A percentile compares a stretch with the other conserved stretches of the same genome.
Evolutionary conservation across 2,113 vertebrate genomes (phyloP).

Genomic region (Tragelaphus imberbis): DNA sequence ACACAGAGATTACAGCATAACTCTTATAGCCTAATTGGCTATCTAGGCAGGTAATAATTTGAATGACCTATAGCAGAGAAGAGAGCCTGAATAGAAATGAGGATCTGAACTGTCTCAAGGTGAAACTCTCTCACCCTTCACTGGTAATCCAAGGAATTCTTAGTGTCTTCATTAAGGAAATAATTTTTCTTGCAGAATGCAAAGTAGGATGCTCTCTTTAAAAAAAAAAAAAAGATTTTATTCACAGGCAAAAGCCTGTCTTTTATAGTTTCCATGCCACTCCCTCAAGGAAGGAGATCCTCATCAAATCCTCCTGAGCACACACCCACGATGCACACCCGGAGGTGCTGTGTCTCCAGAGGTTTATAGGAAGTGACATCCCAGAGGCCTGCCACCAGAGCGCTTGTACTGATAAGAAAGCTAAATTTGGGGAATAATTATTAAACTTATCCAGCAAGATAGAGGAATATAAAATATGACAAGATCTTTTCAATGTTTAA

Average conservation of each 20-base stretch:
- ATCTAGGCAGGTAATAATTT: conserved; percentile 6
- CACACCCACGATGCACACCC: background rate
- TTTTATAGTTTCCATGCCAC: background rate
- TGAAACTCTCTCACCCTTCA: background rate
- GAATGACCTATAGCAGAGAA: background rate
- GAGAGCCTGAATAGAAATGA: conserved; percentile 31
- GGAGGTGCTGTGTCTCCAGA: background rate
- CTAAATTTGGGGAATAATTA: background rate
- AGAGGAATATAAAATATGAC: background rate
- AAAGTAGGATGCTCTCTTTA: background rate
- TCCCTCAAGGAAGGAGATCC: background rate
- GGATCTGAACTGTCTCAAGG: background rate
- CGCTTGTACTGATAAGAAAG: background rate
- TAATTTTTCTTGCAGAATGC: background rate
- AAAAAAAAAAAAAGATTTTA: background rate
- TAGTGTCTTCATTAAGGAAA: conserved; percentile 16
- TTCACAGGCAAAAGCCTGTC: background rate
- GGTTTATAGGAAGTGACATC: background rate
- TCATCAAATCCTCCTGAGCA: background rate
- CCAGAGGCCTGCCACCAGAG: background rate
- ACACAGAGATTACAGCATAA: background rate
- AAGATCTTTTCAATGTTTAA: background rate
- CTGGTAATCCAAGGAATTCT: conserved; percentile 3
- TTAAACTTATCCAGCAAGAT: background rate
- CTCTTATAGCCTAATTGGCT: conserved; percentile 5